Percentiles rank a stretch among this genome's conserved stretches.
Evolutionary conservation across 2,113 vertebrate genomes (phyloP).

Genomic region (Phoxinus phoxinus): DNA sequence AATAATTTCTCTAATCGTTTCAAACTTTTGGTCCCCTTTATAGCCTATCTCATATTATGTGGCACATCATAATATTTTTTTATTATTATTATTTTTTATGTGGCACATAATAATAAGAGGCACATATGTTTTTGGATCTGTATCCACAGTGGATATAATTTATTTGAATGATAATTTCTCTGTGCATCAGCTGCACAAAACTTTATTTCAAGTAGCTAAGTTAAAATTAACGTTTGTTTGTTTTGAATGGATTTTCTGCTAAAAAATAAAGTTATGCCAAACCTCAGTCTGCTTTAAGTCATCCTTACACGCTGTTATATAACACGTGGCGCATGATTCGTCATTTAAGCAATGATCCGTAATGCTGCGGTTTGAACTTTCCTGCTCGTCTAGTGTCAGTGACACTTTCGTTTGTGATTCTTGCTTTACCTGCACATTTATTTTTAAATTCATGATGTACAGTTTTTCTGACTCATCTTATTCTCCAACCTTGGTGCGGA

Average conservation of each 20-base stretch:
- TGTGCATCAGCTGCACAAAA: background rate
- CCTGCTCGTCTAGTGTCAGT: background rate
- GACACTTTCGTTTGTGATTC: constrained; percentile 7
- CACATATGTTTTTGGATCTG: background rate
- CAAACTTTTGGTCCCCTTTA: background rate
- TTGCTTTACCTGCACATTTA: background rate
- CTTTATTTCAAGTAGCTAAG: background rate
- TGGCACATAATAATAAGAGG: no score
- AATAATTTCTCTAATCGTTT: background rate
- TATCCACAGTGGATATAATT: background rate
- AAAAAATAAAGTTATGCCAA: background rate
- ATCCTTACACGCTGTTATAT: background rate
- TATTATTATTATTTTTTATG: no score
- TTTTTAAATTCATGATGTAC: background rate
- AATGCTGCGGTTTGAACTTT: constrained; percentile 30
- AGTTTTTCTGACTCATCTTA: constrained; percentile 5
- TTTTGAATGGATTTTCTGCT: background rate
- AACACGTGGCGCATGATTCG: background rate
- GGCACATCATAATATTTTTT: no score
- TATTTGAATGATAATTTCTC: background rate
- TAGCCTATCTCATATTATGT: background rate
- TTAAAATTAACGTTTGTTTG: background rate
- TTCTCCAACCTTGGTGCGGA: background rate
- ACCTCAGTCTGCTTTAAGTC: background rate
- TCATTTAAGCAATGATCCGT: background rate